Conservation (phyloP, 2,888 invertebrate species). For the Cheilosia urbana region DNA sequence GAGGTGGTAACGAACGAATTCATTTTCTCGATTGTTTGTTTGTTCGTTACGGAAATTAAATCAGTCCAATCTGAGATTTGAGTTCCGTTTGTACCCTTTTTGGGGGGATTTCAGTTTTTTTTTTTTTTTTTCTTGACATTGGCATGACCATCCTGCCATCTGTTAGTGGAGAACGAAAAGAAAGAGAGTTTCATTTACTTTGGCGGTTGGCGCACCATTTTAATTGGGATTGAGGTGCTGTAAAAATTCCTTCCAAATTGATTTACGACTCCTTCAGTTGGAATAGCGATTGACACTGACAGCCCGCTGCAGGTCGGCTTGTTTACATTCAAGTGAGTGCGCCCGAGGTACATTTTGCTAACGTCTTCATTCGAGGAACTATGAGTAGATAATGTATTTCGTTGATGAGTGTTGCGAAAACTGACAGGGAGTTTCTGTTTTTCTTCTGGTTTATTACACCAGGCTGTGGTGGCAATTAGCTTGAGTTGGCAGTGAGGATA, state of each 20-base stretch:
- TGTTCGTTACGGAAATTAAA: conserved; percentile 70
- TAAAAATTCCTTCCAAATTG: conserved; percentile 34
- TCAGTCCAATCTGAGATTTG: conserved; percentile 57
- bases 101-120: background rate
- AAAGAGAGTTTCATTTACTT: conserved; percentile 21
- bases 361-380: conserved; percentile 44
- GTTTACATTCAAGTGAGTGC: conserved; percentile 32
- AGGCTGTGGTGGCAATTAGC: conserved; percentile 37
- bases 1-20: conserved; percentile 70
- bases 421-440: background rate
- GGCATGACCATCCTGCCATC: conserved; percentile 1
- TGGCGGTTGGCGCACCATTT: conserved; percentile 37
- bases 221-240: conserved; percentile 30
- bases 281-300: conserved; percentile 31
- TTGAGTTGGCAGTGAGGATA: background rate
- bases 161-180: conserved; percentile 13
- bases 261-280: conserved; percentile 43
- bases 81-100: conserved; percentile 19
- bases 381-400: background rate
- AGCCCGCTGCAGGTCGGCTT: conserved; percentile 24
- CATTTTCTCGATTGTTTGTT: conserved; percentile 68
- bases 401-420: conserved; percentile 8
- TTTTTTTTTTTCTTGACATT: background rate
- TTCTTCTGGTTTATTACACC: conserved; percentile 28
- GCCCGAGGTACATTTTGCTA: conserved; percentile 34